These are phyloP conservation scores for Ylistrum balloti DNA, from an alignment of 1,140 invertebrate genomes.

Conservation along the genomic window DNA sequence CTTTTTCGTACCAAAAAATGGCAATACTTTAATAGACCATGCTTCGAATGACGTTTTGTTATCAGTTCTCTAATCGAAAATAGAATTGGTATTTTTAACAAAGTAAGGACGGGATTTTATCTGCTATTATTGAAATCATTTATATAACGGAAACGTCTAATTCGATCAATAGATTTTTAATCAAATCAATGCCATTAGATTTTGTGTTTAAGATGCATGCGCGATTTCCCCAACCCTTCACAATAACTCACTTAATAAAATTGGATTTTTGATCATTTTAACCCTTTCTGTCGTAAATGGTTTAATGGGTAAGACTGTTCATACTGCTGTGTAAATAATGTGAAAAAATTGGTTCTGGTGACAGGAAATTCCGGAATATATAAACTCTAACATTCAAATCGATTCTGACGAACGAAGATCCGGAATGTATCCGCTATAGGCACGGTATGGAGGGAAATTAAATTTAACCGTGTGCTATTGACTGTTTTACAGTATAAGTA, in stretches of 20 bases:
- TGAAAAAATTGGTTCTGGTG: not conserved
- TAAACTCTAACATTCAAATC: conserved; percentile 8
- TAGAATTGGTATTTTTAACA: too few relatives aligned
- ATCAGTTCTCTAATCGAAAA: too few relatives aligned
- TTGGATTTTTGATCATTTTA: not conserved
- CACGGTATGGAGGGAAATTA: not conserved
- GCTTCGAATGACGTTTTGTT: too few relatives aligned
- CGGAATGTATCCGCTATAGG: not conserved
- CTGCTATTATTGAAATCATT: too few relatives aligned
- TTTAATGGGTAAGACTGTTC: not conserved
- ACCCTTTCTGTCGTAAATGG: not conserved
- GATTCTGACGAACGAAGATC: not conserved
- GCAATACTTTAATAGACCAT: too few relatives aligned
- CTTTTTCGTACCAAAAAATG: too few relatives aligned
- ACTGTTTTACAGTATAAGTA: not conserved
- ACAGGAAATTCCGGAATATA: conserved; percentile 19
- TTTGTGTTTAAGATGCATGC: not conserved
- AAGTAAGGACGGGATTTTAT: too few relatives aligned
- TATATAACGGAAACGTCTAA: too few relatives aligned
- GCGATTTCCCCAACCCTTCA: not conserved
- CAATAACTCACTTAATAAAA: not conserved
- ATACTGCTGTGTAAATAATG: not conserved
- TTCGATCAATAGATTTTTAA: too few relatives aligned
- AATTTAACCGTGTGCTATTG: not conserved
- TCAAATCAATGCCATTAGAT: too few relatives aligned